Conservation (phyloP, 2,113 vertebrate genomes). For the Barnardius zonarius region DNA sequence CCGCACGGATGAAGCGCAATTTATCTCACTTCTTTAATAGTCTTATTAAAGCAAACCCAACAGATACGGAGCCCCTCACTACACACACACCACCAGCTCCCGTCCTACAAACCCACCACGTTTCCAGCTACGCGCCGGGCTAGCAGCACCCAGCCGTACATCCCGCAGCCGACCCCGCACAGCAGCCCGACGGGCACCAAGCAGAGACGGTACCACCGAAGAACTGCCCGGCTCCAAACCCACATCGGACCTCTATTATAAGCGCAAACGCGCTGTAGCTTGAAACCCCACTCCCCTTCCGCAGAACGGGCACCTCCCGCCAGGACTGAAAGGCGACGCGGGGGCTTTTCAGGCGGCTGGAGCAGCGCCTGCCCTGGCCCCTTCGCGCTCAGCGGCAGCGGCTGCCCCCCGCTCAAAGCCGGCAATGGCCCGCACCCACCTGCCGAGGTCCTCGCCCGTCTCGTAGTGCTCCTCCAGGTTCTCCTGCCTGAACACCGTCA, state of each 20-base stretch:
- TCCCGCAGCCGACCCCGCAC: background rate
- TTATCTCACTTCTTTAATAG: background rate
- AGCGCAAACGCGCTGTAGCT: background rate
- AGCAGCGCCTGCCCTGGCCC: background rate
- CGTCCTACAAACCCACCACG: background rate
- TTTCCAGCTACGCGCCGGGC: rapidly evolving
- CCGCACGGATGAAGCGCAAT: background rate
- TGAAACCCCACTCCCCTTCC: background rate
- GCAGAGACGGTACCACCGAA: rapidly evolving
- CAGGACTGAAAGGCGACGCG: background rate
- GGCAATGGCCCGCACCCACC: slow-evolving; percentile 68
- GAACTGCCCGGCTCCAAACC: background rate
- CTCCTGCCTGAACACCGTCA: slow-evolving; percentile 93
- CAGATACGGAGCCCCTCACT: background rate
- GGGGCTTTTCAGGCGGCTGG: background rate
- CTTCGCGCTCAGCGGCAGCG: background rate
- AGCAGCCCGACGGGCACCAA: rapidly evolving
- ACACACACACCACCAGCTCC: background rate
- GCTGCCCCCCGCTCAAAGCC: background rate
- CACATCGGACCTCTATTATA: background rate
- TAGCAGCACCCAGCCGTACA: background rate
- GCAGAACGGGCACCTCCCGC: background rate
- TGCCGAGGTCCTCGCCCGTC: slow-evolving; percentile 91
- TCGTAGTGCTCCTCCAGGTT: slow-evolving; percentile 94
- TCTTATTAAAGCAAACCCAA: background rate